phyloP scores from a whole-genome alignment of 2,113 vertebrate genomes.

The Oryzias javanicus region DNA sequence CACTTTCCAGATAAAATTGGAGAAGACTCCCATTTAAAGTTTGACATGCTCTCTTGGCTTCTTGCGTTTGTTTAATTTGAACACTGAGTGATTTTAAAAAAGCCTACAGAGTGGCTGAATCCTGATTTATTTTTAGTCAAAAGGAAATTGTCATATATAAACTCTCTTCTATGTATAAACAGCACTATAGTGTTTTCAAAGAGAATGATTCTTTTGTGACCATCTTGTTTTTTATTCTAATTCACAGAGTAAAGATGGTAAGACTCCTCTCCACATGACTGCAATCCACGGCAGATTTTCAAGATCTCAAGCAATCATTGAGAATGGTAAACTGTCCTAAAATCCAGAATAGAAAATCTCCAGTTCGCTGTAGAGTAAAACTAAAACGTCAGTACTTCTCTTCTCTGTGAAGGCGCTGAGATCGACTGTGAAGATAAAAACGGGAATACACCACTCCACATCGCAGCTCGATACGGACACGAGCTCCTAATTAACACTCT shows the following conservation, averaged over 20 bases:
- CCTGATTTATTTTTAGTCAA: neutral
- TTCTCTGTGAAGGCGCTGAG: slow-evolving; percentile 82
- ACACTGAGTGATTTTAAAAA: too few species aligned
- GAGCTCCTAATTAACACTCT: slow-evolving; percentile 98
- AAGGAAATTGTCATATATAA: neutral
- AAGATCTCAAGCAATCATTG: slow-evolving; percentile 97
- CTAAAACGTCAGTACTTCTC: neutral
- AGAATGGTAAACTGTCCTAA: slow-evolving; percentile 84
- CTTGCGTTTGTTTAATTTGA: too few species aligned
- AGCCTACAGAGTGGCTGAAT: too few species aligned
- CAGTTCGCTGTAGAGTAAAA: neutral
- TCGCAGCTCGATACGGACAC: slow-evolving; percentile 96
- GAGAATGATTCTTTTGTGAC: neutral
- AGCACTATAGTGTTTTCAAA: neutral
- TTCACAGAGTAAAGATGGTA: slow-evolving; percentile 95
- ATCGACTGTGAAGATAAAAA: slow-evolving; percentile 99
- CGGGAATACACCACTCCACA: slow-evolving; percentile 96
- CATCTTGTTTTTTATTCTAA: slow-evolving; percentile 13
- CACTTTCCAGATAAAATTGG: too few species aligned
- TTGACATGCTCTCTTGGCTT: too few species aligned
- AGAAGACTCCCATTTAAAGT: too few species aligned
- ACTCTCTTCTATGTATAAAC: neutral
- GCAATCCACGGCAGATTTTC: slow-evolving; percentile 98
- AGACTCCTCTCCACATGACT: slow-evolving; percentile 98
- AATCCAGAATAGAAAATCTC: neutral